Evolutionary conservation across 2,888 invertebrate genomes (phyloP), one percentile per base, ranked within the genome.

Genomic region (Polyommatus icarus): DNA sequence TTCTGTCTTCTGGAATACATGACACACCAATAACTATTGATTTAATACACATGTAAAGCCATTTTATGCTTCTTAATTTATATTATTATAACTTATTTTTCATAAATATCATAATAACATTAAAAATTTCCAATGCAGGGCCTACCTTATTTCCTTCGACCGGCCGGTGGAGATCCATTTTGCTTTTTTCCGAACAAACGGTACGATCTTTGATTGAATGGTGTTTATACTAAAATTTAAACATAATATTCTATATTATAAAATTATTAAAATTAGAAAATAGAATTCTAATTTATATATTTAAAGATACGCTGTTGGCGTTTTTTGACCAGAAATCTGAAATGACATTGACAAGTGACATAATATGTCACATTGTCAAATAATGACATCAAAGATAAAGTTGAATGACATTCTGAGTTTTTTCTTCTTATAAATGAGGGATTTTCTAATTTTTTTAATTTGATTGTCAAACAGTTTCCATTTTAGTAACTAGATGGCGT

Each of bases 101-200:
- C 54, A 18, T 5, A 54, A 54, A 54, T 54, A 54, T 12, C 46
- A 40, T 40, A 18, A 15, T 54, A 18, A 46, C 59, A 61, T 50
- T 57, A 78, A 36, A 79, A 71, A 71, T 36, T 40, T 32, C 29
- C 10, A 15, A 73, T 12, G n/a, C 24, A 24, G 24, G 24, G 24
- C 59, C 59, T 85, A 93, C 93, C 92, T 94, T 94, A 83, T 94
- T 94, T 1, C 91, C 88, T 80, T 94, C 94, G 15, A 94, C 93
- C 76, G 94, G 94, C 82, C 85, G 87, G 81, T 94, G 94, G 61
- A 94, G 90, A 88, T 94, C 94, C 94, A 94, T 94, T 82, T 76
- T 82, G 71, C 78, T 80, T 61, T 82, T 75, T 77, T 79, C 75
- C 61, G 18, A 59, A 76, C 76, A 32, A 15, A 32, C 18, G 15